Conservation (phyloP, 2,113 vertebrate genomes). For the Actinemys pallida region DNA sequence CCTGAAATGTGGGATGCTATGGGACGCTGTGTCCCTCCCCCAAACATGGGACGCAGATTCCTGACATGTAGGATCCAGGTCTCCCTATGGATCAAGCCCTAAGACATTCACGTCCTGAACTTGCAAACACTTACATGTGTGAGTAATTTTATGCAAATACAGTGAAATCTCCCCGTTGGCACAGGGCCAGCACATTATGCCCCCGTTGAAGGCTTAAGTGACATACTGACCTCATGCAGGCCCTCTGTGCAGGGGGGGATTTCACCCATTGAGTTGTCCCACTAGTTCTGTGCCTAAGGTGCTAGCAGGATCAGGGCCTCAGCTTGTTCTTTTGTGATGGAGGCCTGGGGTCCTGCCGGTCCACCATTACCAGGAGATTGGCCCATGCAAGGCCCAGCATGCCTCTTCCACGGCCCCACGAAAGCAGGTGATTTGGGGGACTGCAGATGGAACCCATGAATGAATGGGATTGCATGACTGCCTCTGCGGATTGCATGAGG, state of each 20-base stretch:
- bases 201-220: not conserved
- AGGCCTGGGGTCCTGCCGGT: not conserved
- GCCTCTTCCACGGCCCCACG: not conserved
- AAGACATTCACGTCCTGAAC: conserved; percentile 69
- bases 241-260: not conserved
- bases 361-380: too few species aligned
- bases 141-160: conserved; percentile 68
- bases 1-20: conserved; percentile 55
- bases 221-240: not conserved
- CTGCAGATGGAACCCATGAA: not conserved
- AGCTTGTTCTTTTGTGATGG: not conserved
- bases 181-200: conserved; percentile 39
- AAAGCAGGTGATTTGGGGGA: not conserved
- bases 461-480: not conserved
- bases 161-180: conserved; percentile 54
- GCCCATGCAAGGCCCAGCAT: not conserved
- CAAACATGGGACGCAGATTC: conserved; percentile 64
- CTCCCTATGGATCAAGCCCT: conserved; percentile 70
- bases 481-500: not conserved
- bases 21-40: conserved; percentile 66
- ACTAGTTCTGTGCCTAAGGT: not conserved
- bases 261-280: not conserved
- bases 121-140: conserved; percentile 64
- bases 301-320: not conserved
- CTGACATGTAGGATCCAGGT: conserved; percentile 58